Evolutionary conservation across 1,140 invertebrate species (phyloP).

Genomic region (Drosophila kanapiae): DNA sequence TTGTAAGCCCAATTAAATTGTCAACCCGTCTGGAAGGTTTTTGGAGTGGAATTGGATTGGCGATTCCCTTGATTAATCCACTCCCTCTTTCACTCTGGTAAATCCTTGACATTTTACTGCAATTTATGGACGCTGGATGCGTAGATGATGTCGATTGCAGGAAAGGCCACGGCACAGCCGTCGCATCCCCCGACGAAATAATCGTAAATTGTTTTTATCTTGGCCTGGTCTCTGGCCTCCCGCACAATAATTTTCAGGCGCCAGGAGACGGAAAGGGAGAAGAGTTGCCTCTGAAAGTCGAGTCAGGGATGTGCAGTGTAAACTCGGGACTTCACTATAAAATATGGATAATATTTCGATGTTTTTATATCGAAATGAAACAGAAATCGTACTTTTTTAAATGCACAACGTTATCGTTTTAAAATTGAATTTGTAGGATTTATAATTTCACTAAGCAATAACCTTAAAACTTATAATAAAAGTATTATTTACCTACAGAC

Average conservation of each 20-base stretch:
- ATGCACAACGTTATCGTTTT: too few relatives aligned
- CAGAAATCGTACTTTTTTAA: neutral
- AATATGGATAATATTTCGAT: neutral
- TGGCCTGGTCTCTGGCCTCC: conserved; percentile 23
- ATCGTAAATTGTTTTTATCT: conserved; percentile 72
- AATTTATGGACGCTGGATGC: conserved; percentile 65
- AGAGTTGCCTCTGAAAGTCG: neutral
- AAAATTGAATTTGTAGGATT: too few relatives aligned
- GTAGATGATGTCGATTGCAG: conserved; percentile 58
- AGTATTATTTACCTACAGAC: too few relatives aligned
- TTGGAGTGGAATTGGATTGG: conserved; percentile 38
- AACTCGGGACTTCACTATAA: neutral
- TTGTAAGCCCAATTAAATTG: conserved; percentile 69
- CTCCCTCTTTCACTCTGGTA: conserved; percentile 54
- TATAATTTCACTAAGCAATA: too few relatives aligned
- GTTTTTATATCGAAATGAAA: neutral
- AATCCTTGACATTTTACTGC: conserved; percentile 74
- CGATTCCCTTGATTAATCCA: conserved; percentile 54
- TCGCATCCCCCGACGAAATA: conserved; percentile 59
- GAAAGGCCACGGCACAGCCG: conserved; percentile 26
- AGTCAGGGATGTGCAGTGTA: neutral
- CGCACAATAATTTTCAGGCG: conserved; percentile 35
- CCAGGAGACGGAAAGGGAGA: conserved; percentile 13
- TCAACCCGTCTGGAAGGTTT: conserved; percentile 46
- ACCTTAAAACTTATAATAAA: too few relatives aligned